Evolutionary conservation across 2,888 invertebrate species (phyloP), one percentile per base, ranked within the genome.

Genomic region (Sclerodermus sp.): DNA sequence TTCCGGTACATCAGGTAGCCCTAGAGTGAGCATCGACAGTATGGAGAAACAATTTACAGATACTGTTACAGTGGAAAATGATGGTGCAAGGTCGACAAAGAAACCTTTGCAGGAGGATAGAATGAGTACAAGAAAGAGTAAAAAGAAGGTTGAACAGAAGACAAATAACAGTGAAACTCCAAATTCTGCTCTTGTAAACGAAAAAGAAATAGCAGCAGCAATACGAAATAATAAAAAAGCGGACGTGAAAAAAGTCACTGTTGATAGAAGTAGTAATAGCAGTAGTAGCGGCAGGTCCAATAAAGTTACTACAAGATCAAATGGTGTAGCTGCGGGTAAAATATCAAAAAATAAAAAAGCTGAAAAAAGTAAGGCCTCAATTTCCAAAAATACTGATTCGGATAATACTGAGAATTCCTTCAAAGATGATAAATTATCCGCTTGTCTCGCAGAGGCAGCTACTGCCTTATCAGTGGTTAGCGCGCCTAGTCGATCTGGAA

Each of bases 1-100:
- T 71, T 90, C 90, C 0, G 88, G 88, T 68, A 83, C 84, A 1
- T 85, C 87, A 12, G 82, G 84, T 77, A 87, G 87, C 66, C 84
- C 85, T 1, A 79, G 84, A 18, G 77, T 85, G 13, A 86, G 86
- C 66, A 79, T 62, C 53, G 76, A 69, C 14, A 53, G 59, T 14
- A 55, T 60, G 17, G 57, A 65, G 4, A 66, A 58, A 37, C 42
- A 32, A 17, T 23, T 36, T 49, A 12, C 53, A 62, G 66, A 66
- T 5, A 18, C 8, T 50, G 58, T 51, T 73, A 45, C 57, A 10
- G 59, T 57, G 1, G 60, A 65, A 4, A 15, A 13, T 5, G 76
- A 54, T 74, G 76, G 38, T 1, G 43, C 68, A 31, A 68, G 67
- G 57, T 68, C 54, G 12, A 74, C 69, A 41, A 61, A 66, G 44